Evolutionary conservation across 2,888 invertebrate genomes (phyloP).

Genomic region (Hirtodrosophila duncani): DNA sequence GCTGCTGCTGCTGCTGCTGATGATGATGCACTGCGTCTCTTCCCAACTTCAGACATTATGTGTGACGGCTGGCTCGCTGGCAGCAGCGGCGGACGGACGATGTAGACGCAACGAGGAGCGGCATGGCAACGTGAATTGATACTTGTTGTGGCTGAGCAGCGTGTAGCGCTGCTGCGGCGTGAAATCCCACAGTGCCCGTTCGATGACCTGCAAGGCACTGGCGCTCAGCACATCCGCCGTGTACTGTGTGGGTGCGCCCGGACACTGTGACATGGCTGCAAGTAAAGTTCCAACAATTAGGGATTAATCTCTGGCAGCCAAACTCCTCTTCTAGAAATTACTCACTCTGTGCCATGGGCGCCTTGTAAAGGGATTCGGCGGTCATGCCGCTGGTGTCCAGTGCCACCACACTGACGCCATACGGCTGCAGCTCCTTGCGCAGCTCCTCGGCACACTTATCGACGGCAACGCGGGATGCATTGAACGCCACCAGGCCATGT

Average conservation of each 20-base stretch:
- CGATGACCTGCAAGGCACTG: constrained; percentile 81
- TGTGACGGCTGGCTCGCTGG: constrained; percentile 45
- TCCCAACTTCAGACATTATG: constrained; percentile 53
- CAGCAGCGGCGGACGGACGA: constrained; percentile 26
- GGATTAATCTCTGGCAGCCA: not conserved
- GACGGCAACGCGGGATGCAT: constrained; percentile 85
- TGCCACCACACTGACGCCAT: constrained; percentile 86
- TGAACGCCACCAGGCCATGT: constrained; percentile 81
- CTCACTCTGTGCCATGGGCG: constrained; percentile 81
- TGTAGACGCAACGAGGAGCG: constrained; percentile 77
- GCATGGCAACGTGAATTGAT: constrained; percentile 78
- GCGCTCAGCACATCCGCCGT: constrained; percentile 82
- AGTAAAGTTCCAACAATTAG: not conserved
- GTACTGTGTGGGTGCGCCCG: constrained; percentile 83
- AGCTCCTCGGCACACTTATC: constrained; percentile 88
- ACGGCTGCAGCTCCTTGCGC: constrained; percentile 83
- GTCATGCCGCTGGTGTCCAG: constrained; percentile 85
- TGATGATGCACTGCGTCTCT: not conserved
- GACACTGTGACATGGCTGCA: constrained; percentile 75
- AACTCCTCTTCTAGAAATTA: constrained; percentile 25
- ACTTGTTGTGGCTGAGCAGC: constrained; percentile 75
- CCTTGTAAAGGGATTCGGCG: constrained; percentile 83
- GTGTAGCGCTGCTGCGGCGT: constrained; percentile 80
- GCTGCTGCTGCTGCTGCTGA: not conserved
- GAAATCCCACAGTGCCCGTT: constrained; percentile 82